These are phyloP conservation scores for Meloidogyne chitwoodi DNA, from an alignment of 1,140 invertebrate genomes.

Conservation along the genomic window DNA sequence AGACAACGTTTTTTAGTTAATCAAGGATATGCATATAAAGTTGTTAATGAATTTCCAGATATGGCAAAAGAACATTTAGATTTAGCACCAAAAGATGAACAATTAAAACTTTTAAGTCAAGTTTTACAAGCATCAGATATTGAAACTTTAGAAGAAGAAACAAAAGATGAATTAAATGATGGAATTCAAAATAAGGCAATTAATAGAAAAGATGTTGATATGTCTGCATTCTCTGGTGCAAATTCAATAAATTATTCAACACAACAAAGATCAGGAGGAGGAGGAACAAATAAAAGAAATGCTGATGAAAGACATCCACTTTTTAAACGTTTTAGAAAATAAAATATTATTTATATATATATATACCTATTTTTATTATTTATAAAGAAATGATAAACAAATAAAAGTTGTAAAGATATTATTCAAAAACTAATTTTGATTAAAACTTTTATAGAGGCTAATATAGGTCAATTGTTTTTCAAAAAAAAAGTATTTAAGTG, in stretches of 20 bases:
- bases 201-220: conserved; percentile 41
- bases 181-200: conserved; percentile 12
- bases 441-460: no score
- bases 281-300: conserved; percentile 16
- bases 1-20: conserved; percentile 95
- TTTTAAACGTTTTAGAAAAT: conserved; percentile 37
- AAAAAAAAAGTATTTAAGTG: conserved; percentile 8
- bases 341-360: neutral
- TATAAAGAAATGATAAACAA: no score
- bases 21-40: conserved; percentile 93
- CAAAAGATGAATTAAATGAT: conserved; percentile 48
- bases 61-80: conserved; percentile 80
- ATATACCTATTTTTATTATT: neutral
- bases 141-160: conserved; percentile 85
- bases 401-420: no score
- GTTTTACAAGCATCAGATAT: conserved; percentile 86
- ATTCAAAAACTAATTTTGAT: no score
- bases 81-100: conserved; percentile 84
- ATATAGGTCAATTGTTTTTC: neutral
- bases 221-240: conserved; percentile 49
- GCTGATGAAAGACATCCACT: conserved; percentile 40
- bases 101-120: conserved; percentile 83
- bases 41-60: conserved; percentile 88
- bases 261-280: conserved; percentile 7
- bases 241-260: conserved; percentile 31